Evolutionary conservation across 1,140 invertebrate species (phyloP).

Genomic region (Acromyrmex charruanus): DNA sequence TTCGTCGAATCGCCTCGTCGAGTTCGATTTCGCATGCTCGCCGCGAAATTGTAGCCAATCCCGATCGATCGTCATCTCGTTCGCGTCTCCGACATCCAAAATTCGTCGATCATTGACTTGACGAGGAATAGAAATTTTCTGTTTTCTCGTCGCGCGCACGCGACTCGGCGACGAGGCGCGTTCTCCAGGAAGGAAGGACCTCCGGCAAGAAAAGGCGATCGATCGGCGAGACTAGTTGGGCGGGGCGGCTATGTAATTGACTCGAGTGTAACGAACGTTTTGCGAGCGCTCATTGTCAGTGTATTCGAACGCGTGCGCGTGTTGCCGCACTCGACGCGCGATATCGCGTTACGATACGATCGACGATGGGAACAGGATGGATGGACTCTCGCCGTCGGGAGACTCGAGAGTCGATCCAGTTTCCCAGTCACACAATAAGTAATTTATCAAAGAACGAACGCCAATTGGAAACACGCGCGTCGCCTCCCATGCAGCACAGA

Average conservation of each 20-base stretch:
- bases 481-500: neutral
- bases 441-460: neutral
- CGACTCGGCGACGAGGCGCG: neutral
- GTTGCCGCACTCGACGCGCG: neutral
- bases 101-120: neutral
- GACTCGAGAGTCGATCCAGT: neutral
- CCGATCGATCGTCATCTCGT: neutral
- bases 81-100: neutral
- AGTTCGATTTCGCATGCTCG: neutral
- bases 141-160: neutral
- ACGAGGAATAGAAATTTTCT: neutral
- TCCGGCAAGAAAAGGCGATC: slow-evolving; percentile 56
- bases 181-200: slow-evolving; percentile 57
- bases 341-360: neutral
- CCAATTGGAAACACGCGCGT: neutral
- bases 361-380: neutral
- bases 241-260: slow-evolving; percentile 26
- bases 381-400: neutral
- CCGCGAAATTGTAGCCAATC: neutral
- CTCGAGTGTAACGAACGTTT: slow-evolving; percentile 23
- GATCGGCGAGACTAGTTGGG: slow-evolving; percentile 57
- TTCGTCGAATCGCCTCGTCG: neutral
- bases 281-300: neutral
- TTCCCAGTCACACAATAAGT: neutral
- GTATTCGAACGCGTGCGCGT: neutral